Percentiles rank a stretch among this genome's conserved stretches.
Conservation (phyloP, 92 coral and sea anemone species). For the Virgularia gustaviana region DNA sequence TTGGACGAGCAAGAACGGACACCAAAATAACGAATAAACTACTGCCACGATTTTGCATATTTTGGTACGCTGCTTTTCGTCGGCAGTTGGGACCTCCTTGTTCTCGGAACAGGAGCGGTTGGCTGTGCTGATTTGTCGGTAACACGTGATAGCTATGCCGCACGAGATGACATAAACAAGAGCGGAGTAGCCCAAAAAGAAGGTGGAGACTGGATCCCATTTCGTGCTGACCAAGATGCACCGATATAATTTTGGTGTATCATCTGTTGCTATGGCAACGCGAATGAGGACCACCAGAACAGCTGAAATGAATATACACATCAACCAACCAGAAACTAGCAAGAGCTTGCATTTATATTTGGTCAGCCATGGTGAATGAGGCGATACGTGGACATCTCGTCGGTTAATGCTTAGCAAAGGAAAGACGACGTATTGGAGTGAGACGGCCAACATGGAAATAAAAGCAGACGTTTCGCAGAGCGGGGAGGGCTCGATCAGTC, state of each 20-base stretch:
- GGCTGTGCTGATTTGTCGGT: constrained; percentile 45
- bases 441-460: constrained; percentile 72
- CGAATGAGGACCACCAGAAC: constrained; percentile 26
- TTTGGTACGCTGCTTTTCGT: constrained; percentile 74
- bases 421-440: constrained; percentile 73
- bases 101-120: constrained; percentile 51
- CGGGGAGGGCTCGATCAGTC: constrained; percentile 70
- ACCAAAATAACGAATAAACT: constrained; percentile 83
- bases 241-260: constrained; percentile 76
- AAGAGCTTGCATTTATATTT: constrained; percentile 61
- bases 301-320: constrained; percentile 56
- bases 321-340: constrained; percentile 60
- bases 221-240: constrained; percentile 69
- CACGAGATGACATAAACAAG: constrained; percentile 72
- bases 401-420: constrained; percentile 83
- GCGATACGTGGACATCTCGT: constrained; percentile 68
- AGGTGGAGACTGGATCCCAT: constrained; percentile 63
- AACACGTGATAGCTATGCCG: constrained; percentile 52
- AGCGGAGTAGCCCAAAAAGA: constrained; percentile 71
- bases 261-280: constrained; percentile 58
- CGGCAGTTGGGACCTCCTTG: constrained; percentile 61
- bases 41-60: constrained; percentile 70
- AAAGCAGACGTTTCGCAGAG: constrained; percentile 70
- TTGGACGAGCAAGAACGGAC: constrained; percentile 84
- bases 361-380: constrained; percentile 63